Evolutionary conservation across 1,140 invertebrate species (phyloP).

Genomic region (Penaeus indicus): DNA sequence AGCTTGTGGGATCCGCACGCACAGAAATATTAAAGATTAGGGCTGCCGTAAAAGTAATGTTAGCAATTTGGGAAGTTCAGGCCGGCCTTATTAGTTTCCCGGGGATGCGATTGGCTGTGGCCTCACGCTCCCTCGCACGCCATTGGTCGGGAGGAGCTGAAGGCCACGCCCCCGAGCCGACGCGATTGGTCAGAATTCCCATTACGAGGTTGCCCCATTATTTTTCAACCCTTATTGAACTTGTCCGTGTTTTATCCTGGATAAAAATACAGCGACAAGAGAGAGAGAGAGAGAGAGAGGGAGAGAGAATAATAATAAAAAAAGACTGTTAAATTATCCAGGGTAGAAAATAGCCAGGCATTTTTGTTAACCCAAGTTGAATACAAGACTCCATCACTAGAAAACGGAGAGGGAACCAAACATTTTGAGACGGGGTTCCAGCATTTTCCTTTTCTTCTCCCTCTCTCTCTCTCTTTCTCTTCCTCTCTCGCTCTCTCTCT

Average conservation of each 20-base stretch:
- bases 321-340: constrained; percentile 46
- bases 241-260: constrained; percentile 51
- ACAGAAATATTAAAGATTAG: constrained; percentile 62
- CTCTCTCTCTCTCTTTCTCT: constrained; percentile 15
- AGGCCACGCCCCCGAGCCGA: constrained; percentile 33
- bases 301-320: constrained; percentile 20
- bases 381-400: constrained; percentile 7
- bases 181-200: constrained; percentile 51
- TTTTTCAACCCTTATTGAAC: constrained; percentile 62
- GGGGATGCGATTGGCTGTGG: constrained; percentile 38
- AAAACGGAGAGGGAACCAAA: neutral
- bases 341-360: constrained; percentile 27
- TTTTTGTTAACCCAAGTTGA: constrained; percentile 25
- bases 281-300: too few relatives aligned
- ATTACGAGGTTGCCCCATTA: constrained; percentile 63
- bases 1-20: constrained; percentile 26
- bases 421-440: neutral
- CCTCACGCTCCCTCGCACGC: constrained; percentile 38
- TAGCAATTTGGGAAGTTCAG: constrained; percentile 62
- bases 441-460: constrained; percentile 27
- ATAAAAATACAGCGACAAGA: constrained; percentile 45
- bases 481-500: neutral
- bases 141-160: constrained; percentile 36
- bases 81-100: constrained; percentile 58
- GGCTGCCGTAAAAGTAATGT: constrained; percentile 60